Evolutionary conservation across 2,888 invertebrate species (phyloP).

Genomic region (Sepioteuthis lessoniana): DNA sequence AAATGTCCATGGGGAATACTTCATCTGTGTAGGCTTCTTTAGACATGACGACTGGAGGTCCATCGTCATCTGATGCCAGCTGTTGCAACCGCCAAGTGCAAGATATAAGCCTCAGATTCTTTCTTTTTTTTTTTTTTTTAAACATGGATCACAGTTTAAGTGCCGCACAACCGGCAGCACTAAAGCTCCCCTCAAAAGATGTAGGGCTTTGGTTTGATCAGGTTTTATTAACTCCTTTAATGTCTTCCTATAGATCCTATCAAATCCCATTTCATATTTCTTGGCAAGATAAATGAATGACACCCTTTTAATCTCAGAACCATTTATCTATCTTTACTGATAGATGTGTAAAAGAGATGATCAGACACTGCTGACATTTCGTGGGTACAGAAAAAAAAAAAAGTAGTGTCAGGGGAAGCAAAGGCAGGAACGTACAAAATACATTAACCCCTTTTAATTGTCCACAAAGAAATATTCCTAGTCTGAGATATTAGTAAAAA

Average conservation of each 20-base stretch:
- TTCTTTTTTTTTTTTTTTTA: not conserved
- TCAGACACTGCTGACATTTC: not conserved
- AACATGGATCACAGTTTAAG: not conserved
- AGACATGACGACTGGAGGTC: not conserved
- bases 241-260: not conserved
- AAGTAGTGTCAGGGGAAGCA: too few relatives aligned
- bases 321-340: not conserved
- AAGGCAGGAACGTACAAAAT: not conserved
- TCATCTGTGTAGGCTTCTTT: not conserved
- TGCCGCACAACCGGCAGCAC: not conserved
- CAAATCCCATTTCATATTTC: not conserved
- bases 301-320: not conserved
- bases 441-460: not conserved
- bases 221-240: conserved; percentile 7
- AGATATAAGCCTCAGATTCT: not conserved
- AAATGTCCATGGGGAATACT: not conserved
- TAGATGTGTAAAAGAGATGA: not conserved
- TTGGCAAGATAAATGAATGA: not conserved
- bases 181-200: not conserved
- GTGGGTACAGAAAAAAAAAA: not conserved
- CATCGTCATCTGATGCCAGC: not conserved
- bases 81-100: not conserved
- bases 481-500: not conserved
- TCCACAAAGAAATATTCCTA: not conserved
- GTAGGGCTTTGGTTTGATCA: not conserved